Evolutionary conservation across 64 coral and sea anemone genomes (phyloP), one percentile per base, ranked within the genome.

Genomic region (Pachyseris speciosa): DNA sequence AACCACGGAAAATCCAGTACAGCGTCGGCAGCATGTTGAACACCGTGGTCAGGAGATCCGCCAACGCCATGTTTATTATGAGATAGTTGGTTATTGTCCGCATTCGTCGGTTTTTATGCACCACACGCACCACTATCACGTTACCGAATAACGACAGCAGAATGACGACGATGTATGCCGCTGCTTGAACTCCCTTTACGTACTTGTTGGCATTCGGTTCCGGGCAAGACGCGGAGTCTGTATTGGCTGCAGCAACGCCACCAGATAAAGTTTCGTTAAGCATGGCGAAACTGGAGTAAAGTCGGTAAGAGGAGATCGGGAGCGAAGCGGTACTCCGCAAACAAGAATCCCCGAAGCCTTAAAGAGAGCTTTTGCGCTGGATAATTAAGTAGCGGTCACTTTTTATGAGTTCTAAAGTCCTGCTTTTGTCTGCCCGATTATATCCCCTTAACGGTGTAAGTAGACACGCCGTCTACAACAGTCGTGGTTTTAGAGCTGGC

Each of bases 21-120:
- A 83, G 22, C 7, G 89, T 92, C 5, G 89, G 89, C 37, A 84
- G 26, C 89, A 92, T 92, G 89, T 92, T 92, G 45, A 92, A 92
- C 9, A 92, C 67, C 27, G 89, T 92, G 20, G 89, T 92, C 50
- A 92, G 37, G 3, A 92, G 58, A 66, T 92, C 89, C 16, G 89
- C 89, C 20, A 92, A 11, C 5, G 89, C 59, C 38, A 92, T 83
- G 42, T 92, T 91, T 29, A 75, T 66, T 7, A 92, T 92, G 1
- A 92, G 83, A 25, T 84, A 74, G 72, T 92, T 92, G 27, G 89
- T 85, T 9, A 92, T 83, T 3, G 89, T 92, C 7, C 89, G 89
- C 89, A 92, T 92, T 34, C 89, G 59, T 24, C 45, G 69, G 11
- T 67, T 61, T 58, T 83, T 75, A 8, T 42, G 64, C 1, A 92